A percentile compares a stretch with the other conserved stretches of the same genome.
Evolutionary conservation across 2,888 invertebrate genomes (phyloP).

Genomic region (Thecophora atra): DNA sequence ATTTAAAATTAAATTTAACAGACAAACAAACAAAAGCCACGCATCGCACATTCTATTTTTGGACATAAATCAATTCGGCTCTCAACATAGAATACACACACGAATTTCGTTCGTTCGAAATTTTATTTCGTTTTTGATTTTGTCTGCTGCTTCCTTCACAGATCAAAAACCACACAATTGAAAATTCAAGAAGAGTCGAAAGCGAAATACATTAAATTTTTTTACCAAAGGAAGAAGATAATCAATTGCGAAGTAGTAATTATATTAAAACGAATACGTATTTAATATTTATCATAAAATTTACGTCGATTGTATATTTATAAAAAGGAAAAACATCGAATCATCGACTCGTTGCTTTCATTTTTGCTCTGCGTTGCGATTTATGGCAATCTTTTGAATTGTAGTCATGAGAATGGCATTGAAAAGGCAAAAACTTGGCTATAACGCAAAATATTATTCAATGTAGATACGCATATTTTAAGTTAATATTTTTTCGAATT

Average conservation of each 20-base stretch:
- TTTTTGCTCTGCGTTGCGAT: not conserved
- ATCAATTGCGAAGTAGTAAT: too few species aligned
- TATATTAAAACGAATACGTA: too few species aligned
- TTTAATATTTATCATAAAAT: too few species aligned
- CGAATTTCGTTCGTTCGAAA: constrained; percentile 26
- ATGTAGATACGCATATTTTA: not conserved
- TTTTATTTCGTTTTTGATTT: constrained; percentile 26
- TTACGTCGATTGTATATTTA: not conserved
- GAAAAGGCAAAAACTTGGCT: not conserved
- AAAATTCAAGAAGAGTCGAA: too few species aligned
- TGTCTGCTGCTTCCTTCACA: not conserved
- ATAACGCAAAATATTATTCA: not conserved
- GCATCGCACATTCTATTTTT: constrained; percentile 55
- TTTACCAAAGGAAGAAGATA: too few species aligned
- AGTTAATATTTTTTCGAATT: too few species aligned
- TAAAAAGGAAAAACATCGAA: constrained; percentile 10
- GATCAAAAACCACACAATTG: too few species aligned
- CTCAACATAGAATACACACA: constrained; percentile 29
- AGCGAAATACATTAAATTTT: too few species aligned
- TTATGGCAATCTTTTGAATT: not conserved
- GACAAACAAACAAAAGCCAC: constrained; percentile 46
- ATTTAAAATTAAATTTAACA: constrained; percentile 33
- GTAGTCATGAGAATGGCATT: not conserved
- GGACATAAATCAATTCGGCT: constrained; percentile 52
- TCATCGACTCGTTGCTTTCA: not conserved